A percentile compares a stretch with the other conserved stretches of the same genome.
Evolutionary conservation across 2,888 invertebrate genomes (phyloP).

Genomic region (Bombylius discolor): DNA sequence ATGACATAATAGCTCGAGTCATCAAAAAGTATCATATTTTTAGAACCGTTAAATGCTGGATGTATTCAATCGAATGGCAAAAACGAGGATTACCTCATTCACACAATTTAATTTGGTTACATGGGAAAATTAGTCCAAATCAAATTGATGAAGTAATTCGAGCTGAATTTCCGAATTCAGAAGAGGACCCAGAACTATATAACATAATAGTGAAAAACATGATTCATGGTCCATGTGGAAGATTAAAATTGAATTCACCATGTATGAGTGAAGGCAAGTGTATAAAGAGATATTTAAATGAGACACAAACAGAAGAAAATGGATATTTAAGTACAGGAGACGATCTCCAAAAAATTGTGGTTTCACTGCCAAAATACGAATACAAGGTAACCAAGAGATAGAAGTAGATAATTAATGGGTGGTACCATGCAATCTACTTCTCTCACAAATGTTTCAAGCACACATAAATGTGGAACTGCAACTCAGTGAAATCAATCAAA

Average conservation of each 20-base stretch:
- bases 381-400: conserved; percentile 15
- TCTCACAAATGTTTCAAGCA: conserved; percentile 19
- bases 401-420: conserved; percentile 20
- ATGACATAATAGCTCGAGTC: background rate
- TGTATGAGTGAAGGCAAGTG: conserved; percentile 28
- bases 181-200: conserved; percentile 14
- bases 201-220: conserved; percentile 23
- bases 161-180: conserved; percentile 18
- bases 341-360: conserved; percentile 9
- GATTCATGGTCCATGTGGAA: conserved; percentile 27
- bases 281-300: conserved; percentile 24
- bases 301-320: conserved; percentile 24
- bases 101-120: conserved; percentile 25
- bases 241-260: conserved; percentile 17
- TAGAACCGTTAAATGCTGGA: conserved; percentile 16
- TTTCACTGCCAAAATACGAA: conserved; percentile 14
- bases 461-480: conserved; percentile 31
- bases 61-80: conserved; percentile 23
- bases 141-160: conserved; percentile 22
- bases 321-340: conserved; percentile 26
- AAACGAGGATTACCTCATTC: conserved; percentile 26
- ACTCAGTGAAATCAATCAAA: conserved; percentile 11
- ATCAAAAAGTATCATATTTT: background rate
- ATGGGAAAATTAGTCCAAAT: conserved; percentile 20
- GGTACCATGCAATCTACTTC: conserved; percentile 23